These are phyloP conservation scores for Eumeta japonica DNA, from an alignment of 1,140 invertebrate species.

Conservation along the genomic window DNA sequence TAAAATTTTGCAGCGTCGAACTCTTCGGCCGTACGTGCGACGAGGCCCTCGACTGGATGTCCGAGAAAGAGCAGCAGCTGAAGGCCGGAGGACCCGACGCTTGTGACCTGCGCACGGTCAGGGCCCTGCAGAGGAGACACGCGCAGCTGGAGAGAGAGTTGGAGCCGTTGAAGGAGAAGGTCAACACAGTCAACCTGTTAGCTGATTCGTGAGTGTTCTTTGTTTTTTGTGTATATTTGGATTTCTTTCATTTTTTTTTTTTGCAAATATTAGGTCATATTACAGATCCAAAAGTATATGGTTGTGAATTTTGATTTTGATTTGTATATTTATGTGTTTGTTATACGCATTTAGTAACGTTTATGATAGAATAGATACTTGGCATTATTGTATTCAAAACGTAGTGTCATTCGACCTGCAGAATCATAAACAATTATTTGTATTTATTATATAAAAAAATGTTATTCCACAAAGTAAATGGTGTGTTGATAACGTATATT, in stretches of 20 bases:
- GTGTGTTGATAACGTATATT: too few relatives aligned
- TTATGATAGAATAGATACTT: too few relatives aligned
- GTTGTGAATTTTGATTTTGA: too few relatives aligned
- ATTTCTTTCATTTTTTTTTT: conserved; percentile 9
- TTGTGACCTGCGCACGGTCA: conserved; percentile 86
- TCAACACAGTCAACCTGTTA: conserved; percentile 75
- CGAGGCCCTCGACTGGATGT: conserved; percentile 92
- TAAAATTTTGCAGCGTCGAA: conserved; percentile 72
- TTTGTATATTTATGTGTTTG: too few relatives aligned
- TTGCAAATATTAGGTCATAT: too few relatives aligned
- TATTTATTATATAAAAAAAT: too few relatives aligned
- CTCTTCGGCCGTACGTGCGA: conserved; percentile 91
- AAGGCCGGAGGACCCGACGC: conserved; percentile 77
- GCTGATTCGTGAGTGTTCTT: conserved; percentile 68
- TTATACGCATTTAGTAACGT: too few relatives aligned
- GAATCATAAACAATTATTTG: too few relatives aligned
- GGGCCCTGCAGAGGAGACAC: conserved; percentile 84
- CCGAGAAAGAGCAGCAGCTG: conserved; percentile 84
- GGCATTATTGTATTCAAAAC: too few relatives aligned
- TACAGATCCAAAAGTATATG: too few relatives aligned
- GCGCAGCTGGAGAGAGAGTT: conserved; percentile 88
- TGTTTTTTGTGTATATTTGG: conserved; percentile 8
- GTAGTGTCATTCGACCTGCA: too few relatives aligned
- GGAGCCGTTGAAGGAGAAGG: conserved; percentile 87
- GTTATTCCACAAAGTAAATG: too few relatives aligned